Evolutionary conservation across 2,113 vertebrate species (phyloP).

Genomic region (cattle (Bos taurus)): ARS-UCD2.0 NC_037350.1:15115001-15115500

Average conservation of each 20-base stretch:
- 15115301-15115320: neutral
- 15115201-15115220: neutral
- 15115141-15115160: neutral
- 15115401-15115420: too few relatives aligned
- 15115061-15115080: neutral
- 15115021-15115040: neutral
- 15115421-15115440: neutral
- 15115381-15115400: neutral
- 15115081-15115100: neutral
- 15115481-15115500: too few relatives aligned
- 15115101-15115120: neutral
- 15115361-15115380: neutral
- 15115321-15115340: neutral
- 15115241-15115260: rapidly evolving
- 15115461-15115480: neutral
- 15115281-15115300: neutral
- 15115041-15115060: neutral
- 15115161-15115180: neutral
- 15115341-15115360: too few relatives aligned
- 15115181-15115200: rapidly evolving
- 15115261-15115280: neutral
- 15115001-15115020: neutral
- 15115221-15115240: neutral
- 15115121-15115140: rapidly evolving
- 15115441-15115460: neutral